These are phyloP conservation scores for Chloropsis hardwickii DNA, from an alignment of 2,113 vertebrate species.

Conservation along the genomic window DNA sequence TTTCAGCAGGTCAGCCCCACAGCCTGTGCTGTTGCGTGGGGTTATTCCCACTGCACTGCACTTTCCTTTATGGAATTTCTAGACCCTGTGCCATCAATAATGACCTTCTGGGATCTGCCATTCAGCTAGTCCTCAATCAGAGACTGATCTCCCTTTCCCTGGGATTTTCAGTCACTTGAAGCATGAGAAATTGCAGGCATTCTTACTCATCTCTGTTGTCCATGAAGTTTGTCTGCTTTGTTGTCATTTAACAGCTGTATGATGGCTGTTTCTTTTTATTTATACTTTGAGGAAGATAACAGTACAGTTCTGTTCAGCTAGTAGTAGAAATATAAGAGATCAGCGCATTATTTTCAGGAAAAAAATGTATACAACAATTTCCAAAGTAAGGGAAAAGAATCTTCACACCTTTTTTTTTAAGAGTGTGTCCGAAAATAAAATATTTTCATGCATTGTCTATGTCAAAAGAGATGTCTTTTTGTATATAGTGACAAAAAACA, in stretches of 20 bases:
- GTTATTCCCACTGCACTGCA: background rate
- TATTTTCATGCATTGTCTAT: fast-evolving
- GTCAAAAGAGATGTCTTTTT: background rate
- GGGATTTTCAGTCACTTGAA: background rate
- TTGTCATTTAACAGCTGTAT: background rate
- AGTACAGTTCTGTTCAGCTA: background rate
- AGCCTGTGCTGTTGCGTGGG: background rate
- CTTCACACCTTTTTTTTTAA: background rate
- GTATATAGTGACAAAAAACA: background rate
- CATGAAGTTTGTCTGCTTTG: background rate
- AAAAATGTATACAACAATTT: background rate
- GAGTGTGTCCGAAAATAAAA: background rate
- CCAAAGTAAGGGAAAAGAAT: background rate
- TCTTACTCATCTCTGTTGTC: background rate
- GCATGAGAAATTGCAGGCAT: background rate
- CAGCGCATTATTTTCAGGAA: background rate
- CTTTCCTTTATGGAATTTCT: background rate
- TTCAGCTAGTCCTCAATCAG: background rate
- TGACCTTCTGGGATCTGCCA: background rate
- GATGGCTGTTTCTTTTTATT: background rate
- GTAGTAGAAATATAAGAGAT: background rate
- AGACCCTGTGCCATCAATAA: background rate
- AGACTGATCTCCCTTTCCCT: background rate
- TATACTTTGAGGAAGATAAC: background rate
- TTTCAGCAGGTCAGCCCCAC: background rate